These are phyloP conservation scores for Pyrochroa serraticornis DNA, from an alignment of 2,888 invertebrate genomes.

Conservation along the genomic window DNA sequence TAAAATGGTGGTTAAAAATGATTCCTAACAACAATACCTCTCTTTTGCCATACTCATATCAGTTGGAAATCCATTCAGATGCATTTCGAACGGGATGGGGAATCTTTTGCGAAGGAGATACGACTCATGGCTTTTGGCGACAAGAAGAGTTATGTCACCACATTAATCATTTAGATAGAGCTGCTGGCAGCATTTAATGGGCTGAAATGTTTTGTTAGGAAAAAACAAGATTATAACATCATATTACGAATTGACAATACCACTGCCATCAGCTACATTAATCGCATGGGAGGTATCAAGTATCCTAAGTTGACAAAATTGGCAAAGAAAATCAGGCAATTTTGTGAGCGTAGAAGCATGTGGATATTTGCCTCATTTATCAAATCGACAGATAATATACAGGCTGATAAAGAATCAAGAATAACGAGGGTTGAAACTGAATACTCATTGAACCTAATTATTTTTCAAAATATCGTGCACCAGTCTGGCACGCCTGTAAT, in stretches of 20 bases:
- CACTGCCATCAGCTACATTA: constrained; percentile 36
- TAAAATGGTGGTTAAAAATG: no score
- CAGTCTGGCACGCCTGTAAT: constrained; percentile 12
- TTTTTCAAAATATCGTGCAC: constrained; percentile 7
- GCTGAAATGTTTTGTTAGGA: constrained; percentile 36
- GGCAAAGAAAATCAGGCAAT: constrained; percentile 37
- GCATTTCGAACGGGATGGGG: constrained; percentile 39
- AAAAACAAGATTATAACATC: constrained; percentile 26
- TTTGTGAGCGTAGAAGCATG: constrained; percentile 35
- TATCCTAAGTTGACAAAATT: constrained; percentile 33
- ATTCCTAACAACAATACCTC: no score
- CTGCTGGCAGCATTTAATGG: constrained; percentile 36
- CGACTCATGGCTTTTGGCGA: constrained; percentile 36
- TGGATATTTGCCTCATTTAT: constrained; percentile 35
- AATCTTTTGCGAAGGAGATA: constrained; percentile 10
- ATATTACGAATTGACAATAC: constrained; percentile 36
- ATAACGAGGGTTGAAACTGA: constrained; percentile 24
- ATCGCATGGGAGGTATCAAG: constrained; percentile 35
- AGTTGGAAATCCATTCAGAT: constrained; percentile 21
- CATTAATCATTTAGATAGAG: constrained; percentile 41
- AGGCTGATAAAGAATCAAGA: constrained; percentile 31
- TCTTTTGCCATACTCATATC: no score
- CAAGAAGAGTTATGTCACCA: constrained; percentile 29
- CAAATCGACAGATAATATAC: constrained; percentile 28
- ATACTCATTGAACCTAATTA: constrained; percentile 21